Evolutionary conservation across 2,113 vertebrate genomes (phyloP), one percentile per base, ranked within the genome.

Genomic region (Uropsilus gracilis): DNA sequence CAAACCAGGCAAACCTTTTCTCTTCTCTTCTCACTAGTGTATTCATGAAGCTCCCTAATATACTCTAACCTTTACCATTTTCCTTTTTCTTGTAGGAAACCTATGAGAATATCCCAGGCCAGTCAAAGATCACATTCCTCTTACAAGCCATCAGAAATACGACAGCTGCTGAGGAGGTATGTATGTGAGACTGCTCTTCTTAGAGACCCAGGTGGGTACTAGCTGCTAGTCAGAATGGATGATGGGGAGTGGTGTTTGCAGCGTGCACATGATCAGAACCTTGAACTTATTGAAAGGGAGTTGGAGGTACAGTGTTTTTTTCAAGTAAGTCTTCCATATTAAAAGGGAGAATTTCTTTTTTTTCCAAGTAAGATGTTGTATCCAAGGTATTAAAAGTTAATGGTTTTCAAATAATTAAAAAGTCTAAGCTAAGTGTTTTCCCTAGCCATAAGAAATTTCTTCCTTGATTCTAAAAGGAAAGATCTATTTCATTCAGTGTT

Each of bases 71-170:
- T 68, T 63, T 46, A 55, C 16, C 66, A n/a, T 89, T 59, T 64
- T 68, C 81, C 94, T 97, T 91, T 97, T 59, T 84, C 57, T 1
- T 97, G 28, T 97, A 99, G 99, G 99, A 99, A 98, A 98, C 99
- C 0, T 99, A 99, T 18, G 99, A 99, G 96, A 99, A 98, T 93
- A 99, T 99, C 97, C 99, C 99, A 8, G 99, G 99, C 69, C 99
- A 98, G 76, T 99, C 98, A 48, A 99, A 99, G 98, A 99, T 99
- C 98, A 99, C 99, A 2, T 99, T 99, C 96, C 98, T 99, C 94
- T 98, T 99, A 91, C 99, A 99, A 98, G 99, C 99, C 63, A 97
- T 99, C 98, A 98, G 99, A 96, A 99, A 99, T 98, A 98, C 98
- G 64, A 98, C 99, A 61, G 99, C 99, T 97, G 99, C 99, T 78